Conservation (phyloP, 2,888 invertebrate species). For the Rutpela maculata region DNA sequence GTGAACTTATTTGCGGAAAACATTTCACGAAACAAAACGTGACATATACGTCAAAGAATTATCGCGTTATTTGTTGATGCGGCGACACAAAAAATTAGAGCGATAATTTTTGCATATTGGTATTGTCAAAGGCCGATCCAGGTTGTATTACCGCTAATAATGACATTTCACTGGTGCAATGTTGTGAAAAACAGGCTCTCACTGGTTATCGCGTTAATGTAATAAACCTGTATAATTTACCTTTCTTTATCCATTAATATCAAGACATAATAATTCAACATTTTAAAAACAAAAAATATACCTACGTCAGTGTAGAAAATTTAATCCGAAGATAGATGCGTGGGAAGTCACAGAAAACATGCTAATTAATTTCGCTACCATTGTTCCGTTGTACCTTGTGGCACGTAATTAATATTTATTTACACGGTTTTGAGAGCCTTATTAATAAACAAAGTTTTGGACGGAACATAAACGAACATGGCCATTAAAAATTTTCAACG, state of each 20-base stretch:
- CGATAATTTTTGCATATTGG: too few relatives aligned
- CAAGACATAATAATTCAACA: neutral
- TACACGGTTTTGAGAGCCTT: neutral
- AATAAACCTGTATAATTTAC: neutral
- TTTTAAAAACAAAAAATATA: neutral
- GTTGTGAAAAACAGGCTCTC: too few relatives aligned
- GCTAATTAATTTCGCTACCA: neutral
- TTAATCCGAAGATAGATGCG: neutral
- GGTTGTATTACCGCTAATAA: too few relatives aligned
- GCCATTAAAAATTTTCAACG: neutral
- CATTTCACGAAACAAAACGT: too few relatives aligned
- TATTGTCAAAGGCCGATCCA: too few relatives aligned
- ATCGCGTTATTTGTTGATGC: too few relatives aligned
- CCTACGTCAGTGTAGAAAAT: neutral
- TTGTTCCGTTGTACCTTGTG: neutral
- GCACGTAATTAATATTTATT: slow-evolving; percentile 4
- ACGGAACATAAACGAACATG: slow-evolving; percentile 1
- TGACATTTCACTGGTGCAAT: too few relatives aligned
- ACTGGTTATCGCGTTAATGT: too few relatives aligned
- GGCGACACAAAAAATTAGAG: too few relatives aligned
- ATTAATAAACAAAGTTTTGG: slow-evolving; percentile 2
- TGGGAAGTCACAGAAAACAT: neutral
- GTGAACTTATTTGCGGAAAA: too few relatives aligned
- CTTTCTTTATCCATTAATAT: neutral
- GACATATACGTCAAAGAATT: too few relatives aligned